Base-by-base conservation (phyloP, 2,888 invertebrate genomes). In the Invenusta paracnida region DNA sequence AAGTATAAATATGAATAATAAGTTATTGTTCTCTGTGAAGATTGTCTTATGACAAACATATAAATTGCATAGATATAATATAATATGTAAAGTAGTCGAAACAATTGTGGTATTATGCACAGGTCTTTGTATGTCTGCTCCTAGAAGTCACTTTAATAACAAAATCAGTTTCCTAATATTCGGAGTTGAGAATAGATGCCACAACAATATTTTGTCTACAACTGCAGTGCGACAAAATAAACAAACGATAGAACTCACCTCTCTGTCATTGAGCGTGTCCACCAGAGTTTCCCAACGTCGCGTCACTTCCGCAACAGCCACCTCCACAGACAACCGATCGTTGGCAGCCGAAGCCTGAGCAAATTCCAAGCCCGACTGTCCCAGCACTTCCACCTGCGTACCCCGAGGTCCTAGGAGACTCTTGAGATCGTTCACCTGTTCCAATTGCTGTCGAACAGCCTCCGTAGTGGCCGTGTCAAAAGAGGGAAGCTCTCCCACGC, bases 231-330 rank as follows among this genome's bases (percentile, higher is more conserved):
- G n/a, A n/a, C n/a, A n/a, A n/a, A n/a, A n/a, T n/a, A n/a, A n/a
- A n/a, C n/a, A n/a, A n/a, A n/a, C n/a, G n/a, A n/a, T n/a, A 17
- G 17, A 48, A 48, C 48, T 17, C 17, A 48, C 48, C 82, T 29
- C 82, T 28, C 82, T 29, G 25, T 82, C 82, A 5, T 28, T 30
- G 1, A 30, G 23, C 0, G 82, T 28, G 23, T 82, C 82, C 1
- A 82, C 25, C 82, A 82, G 25, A n/a, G 30, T 29, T 23, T 82
- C 82, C 82, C 82, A 82, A 28, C 82, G 82, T 29, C 82, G 23
- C 0, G 82, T 30, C 82, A 30, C 82, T 28, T 29, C 29, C 25
- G 29, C 82, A 23, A 82, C 29, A n/a, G 23, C 25, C 29, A 29
- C 82, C 2, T 30, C 29, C 82, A 82, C 82, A 23, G 82, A 28